These are phyloP conservation scores for Triplophysa bombifrons DNA, from an alignment of 2,797 vertebrate species.

Conservation along the genomic window DNA sequence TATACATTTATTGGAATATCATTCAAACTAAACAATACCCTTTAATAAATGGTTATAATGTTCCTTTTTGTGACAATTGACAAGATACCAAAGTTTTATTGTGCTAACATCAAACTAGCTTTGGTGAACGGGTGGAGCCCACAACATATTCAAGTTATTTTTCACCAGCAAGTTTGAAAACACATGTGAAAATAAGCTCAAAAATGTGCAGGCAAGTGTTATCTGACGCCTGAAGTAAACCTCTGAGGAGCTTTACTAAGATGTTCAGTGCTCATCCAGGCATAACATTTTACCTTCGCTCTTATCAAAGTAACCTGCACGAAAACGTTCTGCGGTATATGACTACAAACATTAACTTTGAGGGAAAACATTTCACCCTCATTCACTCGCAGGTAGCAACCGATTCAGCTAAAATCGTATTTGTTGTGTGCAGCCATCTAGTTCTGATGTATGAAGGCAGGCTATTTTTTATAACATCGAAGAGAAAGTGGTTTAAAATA, in stretches of 20 bases:
- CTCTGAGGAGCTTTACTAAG: conserved; percentile 27
- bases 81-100: background rate
- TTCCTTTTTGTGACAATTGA: background rate
- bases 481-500: conserved; percentile 73
- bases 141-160: conserved; percentile 4
- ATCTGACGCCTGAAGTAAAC: background rate
- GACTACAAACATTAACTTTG: conserved; percentile 13
- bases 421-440: conserved; percentile 24
- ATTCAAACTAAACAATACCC: too few species aligned
- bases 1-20: too few species aligned
- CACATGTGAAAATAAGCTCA: conserved; percentile 20
- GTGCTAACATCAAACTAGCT: background rate
- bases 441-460: conserved; percentile 19
- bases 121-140: background rate
- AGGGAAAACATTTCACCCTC: background rate
- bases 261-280: conserved; percentile 36
- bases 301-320: conserved; percentile 39
- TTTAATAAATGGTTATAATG: too few species aligned
- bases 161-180: conserved; percentile 8
- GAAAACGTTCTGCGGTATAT: conserved; percentile 30
- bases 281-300: conserved; percentile 32
- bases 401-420: background rate
- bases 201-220: conserved; percentile 28
- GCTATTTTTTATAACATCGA: conserved; percentile 75
- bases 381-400: background rate